Conservation (phyloP, 1,140 invertebrate species). For the Heliconius hewitsoni region DNA sequence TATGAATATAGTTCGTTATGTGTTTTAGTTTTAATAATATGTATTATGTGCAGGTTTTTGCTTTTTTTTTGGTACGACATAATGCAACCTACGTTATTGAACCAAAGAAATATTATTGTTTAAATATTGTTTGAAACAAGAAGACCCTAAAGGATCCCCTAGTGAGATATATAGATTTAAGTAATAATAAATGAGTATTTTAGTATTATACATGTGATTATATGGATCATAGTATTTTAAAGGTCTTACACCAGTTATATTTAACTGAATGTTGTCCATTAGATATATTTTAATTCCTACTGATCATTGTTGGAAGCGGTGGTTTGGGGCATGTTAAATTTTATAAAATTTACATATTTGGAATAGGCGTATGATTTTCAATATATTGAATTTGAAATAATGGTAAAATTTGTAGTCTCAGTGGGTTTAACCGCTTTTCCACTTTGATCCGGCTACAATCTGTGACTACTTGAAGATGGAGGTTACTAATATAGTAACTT, state of each 20-base stretch:
- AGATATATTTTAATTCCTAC: constrained; percentile 19
- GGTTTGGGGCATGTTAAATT: constrained; percentile 8
- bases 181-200: constrained; percentile 51
- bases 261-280: constrained; percentile 27
- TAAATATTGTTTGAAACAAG: constrained; percentile 1
- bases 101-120: constrained; percentile 23
- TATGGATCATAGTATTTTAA: constrained; percentile 20
- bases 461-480: background rate
- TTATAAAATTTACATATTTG: constrained; percentile 18
- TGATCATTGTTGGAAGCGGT: background rate
- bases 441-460: background rate
- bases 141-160: constrained; percentile 27
- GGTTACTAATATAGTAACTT: background rate
- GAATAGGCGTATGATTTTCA: background rate
- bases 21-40: background rate
- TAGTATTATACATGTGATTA: constrained; percentile 45
- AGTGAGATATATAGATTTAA: constrained; percentile 57
- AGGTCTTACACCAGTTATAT: constrained; percentile 27
- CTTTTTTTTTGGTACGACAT: background rate
- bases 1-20: no score
- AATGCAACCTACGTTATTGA: background rate
- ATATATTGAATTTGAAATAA: background rate
- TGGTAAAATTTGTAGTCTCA: background rate
- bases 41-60: background rate
- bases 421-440: background rate